Evolutionary conservation across 2,113 vertebrate species (phyloP).

Genomic region (Oncorhynchus gorbuscha): DNA sequence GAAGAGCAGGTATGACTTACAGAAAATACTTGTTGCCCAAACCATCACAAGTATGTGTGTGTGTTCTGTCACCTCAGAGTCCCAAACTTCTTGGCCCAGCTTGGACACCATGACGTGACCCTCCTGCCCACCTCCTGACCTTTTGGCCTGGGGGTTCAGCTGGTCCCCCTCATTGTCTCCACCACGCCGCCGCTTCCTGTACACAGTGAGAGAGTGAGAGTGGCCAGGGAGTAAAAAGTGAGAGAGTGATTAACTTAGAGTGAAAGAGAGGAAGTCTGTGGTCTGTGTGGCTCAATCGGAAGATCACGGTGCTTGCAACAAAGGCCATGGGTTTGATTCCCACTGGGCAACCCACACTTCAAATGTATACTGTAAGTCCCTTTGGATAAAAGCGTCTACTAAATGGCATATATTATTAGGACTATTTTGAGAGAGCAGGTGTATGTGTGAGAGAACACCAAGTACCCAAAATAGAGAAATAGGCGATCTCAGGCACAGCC

Average conservation of each 20-base stretch:
- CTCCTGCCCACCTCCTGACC: constrained; percentile 76
- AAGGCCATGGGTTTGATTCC: too few species aligned
- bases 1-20: background rate
- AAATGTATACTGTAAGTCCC: too few species aligned
- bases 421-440: background rate
- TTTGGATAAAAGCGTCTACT: too few species aligned
- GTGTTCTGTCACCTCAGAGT: constrained; percentile 84
- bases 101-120: constrained; percentile 79
- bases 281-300: background rate
- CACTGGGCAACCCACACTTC: too few species aligned
- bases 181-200: constrained; percentile 89
- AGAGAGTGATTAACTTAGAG: constrained; percentile 15
- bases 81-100: constrained; percentile 81
- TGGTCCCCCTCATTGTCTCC: constrained; percentile 83
- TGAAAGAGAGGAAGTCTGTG: background rate
- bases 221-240: background rate
- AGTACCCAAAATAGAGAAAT: constrained; percentile 57
- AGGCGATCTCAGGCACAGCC: constrained; percentile 17
- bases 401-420: too few species aligned
- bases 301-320: too few species aligned
- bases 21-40: background rate
- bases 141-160: constrained; percentile 83
- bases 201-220: background rate
- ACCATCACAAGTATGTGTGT: too few species aligned
- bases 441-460: constrained; percentile 23